phyloP scores from a whole-genome alignment of 2,113 vertebrate species.

The Centropristis striata region DNA sequence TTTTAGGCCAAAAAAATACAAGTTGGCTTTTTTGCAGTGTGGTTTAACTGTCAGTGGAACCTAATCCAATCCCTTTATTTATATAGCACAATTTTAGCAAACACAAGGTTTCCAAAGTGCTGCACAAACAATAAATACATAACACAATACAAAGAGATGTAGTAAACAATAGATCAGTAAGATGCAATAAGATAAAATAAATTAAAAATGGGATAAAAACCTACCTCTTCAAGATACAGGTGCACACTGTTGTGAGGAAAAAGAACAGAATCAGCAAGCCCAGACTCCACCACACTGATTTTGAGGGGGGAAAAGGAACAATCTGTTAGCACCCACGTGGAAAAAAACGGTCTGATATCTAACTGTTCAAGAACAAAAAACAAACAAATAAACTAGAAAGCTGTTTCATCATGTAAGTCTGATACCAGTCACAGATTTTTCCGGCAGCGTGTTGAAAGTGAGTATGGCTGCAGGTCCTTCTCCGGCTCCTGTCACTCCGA shows the following conservation, averaged over 20 bases:
- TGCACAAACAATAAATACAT: no score
- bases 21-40: no score
- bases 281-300: slow-evolving; percentile 62
- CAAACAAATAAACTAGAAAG: neutral
- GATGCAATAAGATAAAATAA: neutral
- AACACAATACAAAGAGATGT: no score
- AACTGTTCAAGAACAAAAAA: neutral
- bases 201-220: neutral
- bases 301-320: neutral
- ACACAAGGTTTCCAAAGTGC: no score
- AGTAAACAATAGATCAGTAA: no score
- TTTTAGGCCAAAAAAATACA: no score
- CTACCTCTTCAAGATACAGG: slow-evolving; percentile 72
- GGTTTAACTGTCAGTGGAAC: no score
- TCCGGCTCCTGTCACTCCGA: slow-evolving; percentile 66
- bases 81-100: no score
- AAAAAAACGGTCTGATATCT: neutral
- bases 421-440: slow-evolving; percentile 57
- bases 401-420: neutral
- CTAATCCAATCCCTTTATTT: no score
- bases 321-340: neutral
- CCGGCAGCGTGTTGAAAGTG: slow-evolving; percentile 27
- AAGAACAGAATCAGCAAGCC: slow-evolving; percentile 61
- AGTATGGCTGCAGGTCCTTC: slow-evolving; percentile 53
- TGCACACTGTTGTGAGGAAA: slow-evolving; percentile 49